Conservation (phyloP, 2,797 vertebrate genomes). For the Otolemur crassicaudatus region DNA sequence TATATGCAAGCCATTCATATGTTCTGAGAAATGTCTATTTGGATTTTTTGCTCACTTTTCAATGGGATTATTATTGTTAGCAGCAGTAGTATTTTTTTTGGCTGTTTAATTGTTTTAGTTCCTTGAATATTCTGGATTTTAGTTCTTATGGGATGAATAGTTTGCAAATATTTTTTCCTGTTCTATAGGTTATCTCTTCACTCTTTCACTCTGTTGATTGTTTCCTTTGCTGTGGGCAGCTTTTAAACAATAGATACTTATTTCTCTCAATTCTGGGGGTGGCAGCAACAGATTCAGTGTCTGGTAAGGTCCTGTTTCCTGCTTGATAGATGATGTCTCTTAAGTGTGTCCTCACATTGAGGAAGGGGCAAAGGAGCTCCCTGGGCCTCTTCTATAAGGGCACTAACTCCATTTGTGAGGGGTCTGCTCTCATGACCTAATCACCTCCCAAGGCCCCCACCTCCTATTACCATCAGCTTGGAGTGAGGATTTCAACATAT, state of each 20-base stretch:
- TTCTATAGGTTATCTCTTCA: background rate
- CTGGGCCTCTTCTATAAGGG: too few species aligned
- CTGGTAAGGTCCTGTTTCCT: background rate
- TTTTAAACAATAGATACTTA: background rate
- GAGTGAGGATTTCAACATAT: background rate
- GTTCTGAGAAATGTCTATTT: background rate
- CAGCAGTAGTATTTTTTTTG: background rate
- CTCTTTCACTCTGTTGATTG: background rate
- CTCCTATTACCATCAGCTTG: background rate
- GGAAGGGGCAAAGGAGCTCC: too few species aligned
- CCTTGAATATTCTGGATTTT: background rate
- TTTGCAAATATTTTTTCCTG: background rate
- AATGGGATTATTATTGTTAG: background rate
- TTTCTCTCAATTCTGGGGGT: background rate
- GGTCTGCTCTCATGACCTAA: background rate
- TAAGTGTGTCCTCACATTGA: background rate
- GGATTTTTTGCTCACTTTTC: background rate
- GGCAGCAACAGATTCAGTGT: background rate
- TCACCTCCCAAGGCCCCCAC: too few species aligned
- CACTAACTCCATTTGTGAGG: fast-evolving
- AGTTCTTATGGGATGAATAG: background rate
- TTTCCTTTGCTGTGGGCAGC: background rate
- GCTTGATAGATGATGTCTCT: background rate
- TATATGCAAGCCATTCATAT: background rate
- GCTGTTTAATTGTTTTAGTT: background rate